phyloP scores from a whole-genome alignment of 2,113 vertebrate species.

The Plectropomus leopardus region DNA sequence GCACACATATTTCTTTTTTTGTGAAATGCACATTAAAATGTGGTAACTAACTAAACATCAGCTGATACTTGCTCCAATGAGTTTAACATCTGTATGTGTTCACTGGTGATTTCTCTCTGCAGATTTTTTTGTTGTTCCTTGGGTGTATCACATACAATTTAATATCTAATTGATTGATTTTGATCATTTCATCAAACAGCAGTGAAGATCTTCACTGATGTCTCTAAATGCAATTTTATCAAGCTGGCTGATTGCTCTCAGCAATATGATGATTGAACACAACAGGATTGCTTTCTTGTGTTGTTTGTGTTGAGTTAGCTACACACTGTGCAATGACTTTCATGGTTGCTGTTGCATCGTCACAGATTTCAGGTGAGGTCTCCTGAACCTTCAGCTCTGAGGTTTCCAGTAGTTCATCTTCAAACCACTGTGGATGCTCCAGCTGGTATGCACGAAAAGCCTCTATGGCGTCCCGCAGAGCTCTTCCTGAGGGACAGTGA shows the following conservation, averaged over 20 bases:
- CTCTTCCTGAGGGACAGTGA: constrained; percentile 83
- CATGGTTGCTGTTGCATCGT: background rate
- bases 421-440: constrained; percentile 90
- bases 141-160: too few species aligned
- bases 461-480: constrained; percentile 86
- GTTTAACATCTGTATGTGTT: background rate
- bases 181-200: background rate
- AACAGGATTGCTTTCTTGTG: background rate
- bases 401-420: constrained; percentile 81
- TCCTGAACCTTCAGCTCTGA: constrained; percentile 60
- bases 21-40: background rate
- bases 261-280: background rate
- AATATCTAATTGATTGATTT: background rate
- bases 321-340: background rate
- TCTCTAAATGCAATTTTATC: background rate
- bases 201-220: background rate
- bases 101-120: background rate
- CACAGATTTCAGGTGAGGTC: background rate
- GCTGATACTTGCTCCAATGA: background rate
- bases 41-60: background rate
- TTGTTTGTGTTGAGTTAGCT: background rate
- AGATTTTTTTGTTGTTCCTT: too few species aligned
- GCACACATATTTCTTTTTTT: background rate
- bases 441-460: constrained; percentile 88
- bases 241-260: background rate